Conservation (phyloP, 1,140 invertebrate genomes). For the Rhopalosiphum maidis region DNA sequence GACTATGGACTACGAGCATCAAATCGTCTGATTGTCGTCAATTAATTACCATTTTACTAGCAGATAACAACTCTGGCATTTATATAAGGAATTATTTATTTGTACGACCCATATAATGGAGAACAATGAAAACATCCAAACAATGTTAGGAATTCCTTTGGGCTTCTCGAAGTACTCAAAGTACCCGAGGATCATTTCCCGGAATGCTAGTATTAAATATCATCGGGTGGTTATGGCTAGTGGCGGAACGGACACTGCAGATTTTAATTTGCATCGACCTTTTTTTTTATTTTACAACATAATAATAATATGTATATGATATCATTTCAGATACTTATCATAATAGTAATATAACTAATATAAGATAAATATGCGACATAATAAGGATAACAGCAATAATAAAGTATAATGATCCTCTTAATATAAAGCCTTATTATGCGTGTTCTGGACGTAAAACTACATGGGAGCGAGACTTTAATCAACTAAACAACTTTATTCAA, state of each 20-base stretch:
- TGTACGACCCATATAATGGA: background rate
- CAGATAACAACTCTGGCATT: background rate
- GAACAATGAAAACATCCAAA: constrained; percentile 33
- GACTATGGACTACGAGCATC: background rate
- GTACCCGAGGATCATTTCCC: background rate
- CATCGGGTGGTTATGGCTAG: background rate
- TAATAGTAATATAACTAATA: background rate
- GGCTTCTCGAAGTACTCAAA: background rate
- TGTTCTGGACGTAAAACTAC: background rate
- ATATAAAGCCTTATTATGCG: background rate
- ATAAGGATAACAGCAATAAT: background rate
- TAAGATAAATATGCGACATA: background rate
- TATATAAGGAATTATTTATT: constrained; percentile 39
- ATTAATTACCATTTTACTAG: constrained; percentile 14
- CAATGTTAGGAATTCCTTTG: constrained; percentile 24
- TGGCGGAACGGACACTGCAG: background rate
- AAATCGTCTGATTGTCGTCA: background rate
- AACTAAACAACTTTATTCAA: background rate
- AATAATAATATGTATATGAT: background rate
- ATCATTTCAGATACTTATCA: background rate
- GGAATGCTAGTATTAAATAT: constrained; percentile 30
- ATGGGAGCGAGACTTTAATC: background rate
- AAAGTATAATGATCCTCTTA: background rate
- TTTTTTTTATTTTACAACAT: background rate
- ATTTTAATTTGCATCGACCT: constrained; percentile 24